Base-by-base conservation (phyloP, 1,140 invertebrate genomes). In the Caerostris darwini region DNA sequence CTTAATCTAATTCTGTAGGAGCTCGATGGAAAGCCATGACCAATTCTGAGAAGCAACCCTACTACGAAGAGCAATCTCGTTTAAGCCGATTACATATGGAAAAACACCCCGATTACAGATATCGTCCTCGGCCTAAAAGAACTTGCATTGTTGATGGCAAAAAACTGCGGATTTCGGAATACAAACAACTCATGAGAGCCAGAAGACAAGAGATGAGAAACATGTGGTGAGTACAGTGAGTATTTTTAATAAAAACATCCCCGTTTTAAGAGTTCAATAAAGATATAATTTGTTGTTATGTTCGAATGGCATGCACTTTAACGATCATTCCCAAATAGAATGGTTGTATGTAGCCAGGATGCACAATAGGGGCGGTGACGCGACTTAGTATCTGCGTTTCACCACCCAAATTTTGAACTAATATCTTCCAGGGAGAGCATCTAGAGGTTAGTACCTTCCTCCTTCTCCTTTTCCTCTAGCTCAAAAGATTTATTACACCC, bases 121-220 rank as follows among this genome's bases (percentile, higher is more conserved):
- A 95, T 83, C 53, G 95, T 92, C 97, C 97, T 10, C 95, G 97
- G 59, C 97, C 97, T 3, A 97, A 97, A 94, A 95, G 97, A 81
- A 97, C 97, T 12, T 97, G 97, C 95, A 96, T 97, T 64, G 96
- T 97, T 3, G 97, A 97, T 95, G 97, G 97, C 0, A 97, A 97
- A 94, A 97, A 97, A 95, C 95, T 97, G 14, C 95, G 97, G 4
- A 95, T 95, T 50, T 95, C 95, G 58, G 95, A 96, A 92, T 95
- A 96, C 83, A 96, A 95, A 90, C 92, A 91, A 92, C 81, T 96
- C 50, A 96, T 95, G 94, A 91, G 95, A 64, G 92, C 94, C 12
- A 90, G 95, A 61, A 69, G 95, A n/a, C 94, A 95, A 71, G 95
- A 95, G 92, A 95, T 95, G 95, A 92, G 95, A 64, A 95, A 95